Percentiles rank a stretch among this genome's conserved stretches.
phyloP scores from a whole-genome alignment of 2,888 invertebrate species.

The Andrena bicolor region DNA sequence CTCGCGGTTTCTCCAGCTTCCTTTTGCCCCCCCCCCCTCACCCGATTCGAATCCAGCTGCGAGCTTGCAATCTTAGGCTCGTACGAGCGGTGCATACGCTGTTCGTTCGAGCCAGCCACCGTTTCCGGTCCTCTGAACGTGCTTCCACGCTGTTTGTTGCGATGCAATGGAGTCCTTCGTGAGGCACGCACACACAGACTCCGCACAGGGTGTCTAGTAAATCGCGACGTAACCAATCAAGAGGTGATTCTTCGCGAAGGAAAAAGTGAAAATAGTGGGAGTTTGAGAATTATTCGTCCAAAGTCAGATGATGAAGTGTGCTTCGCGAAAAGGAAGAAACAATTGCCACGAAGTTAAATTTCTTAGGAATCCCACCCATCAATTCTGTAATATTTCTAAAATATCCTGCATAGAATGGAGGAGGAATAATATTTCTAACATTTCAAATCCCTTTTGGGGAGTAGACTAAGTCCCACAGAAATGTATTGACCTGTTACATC shows the following conservation, averaged over 20 bases:
- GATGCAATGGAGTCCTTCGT: background rate
- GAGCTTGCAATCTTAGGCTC: conserved; percentile 22
- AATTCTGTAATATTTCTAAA: too few species aligned
- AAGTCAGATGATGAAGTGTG: too few species aligned
- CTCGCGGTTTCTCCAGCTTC: conserved; percentile 24
- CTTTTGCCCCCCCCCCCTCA: background rate
- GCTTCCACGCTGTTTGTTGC: conserved; percentile 9
- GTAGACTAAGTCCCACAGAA: too few species aligned
- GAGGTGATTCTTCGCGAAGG: background rate
- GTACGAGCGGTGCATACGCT: conserved; percentile 24
- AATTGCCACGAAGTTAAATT: too few species aligned
- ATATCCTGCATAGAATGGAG: too few species aligned
- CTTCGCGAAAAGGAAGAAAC: too few species aligned
- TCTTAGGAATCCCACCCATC: too few species aligned
- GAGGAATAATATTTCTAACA: too few species aligned
- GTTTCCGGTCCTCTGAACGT: background rate
- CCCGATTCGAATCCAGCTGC: conserved; percentile 16
- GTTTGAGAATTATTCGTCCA: too few species aligned
- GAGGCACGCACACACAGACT: background rate
- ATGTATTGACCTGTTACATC: background rate
- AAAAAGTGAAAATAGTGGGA: background rate
- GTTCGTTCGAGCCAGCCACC: background rate
- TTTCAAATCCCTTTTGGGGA: too few species aligned
- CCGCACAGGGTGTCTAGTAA: background rate
- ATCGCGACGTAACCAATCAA: background rate